Base-by-base conservation (phyloP, 2,888 invertebrate species). In the Teleogryllus oceanicus region DNA sequence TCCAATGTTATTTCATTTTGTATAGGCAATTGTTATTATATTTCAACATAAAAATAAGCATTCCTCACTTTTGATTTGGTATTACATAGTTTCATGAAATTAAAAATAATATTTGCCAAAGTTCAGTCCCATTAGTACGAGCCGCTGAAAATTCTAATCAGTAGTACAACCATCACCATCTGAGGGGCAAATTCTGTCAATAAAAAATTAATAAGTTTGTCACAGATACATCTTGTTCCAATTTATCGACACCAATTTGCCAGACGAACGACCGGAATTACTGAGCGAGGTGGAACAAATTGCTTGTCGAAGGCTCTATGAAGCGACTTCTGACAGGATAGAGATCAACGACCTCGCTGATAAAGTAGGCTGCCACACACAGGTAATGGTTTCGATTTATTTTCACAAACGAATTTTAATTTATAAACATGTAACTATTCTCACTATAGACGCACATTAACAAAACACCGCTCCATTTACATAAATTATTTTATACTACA, bases 371-470 rank as follows among this genome's bases (percentile, higher is more conserved):
- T 62, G 62, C 62, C n/a, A n/a, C 62, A 62, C n/a, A n/a, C 16
- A 62, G 16, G 62, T 62, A 62, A 62, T 62, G 62, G 62, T 62
- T 13, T n/a, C 62, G 62, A 62, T 62, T 18, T 62, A 62, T 62
- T 62, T 62, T n/a, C 62, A 62, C 62, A 18, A n/a, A 62, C 62
- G n/a, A 62, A 62, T 62, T 62, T 62, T 62, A 62, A 62, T 62
- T 62, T 62, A 62, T 62, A 62, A 62, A 62, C 62, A 62, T 62
- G 62, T 62, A 62, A 62, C 62, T 37, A n/a, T 62, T 13, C n/a
- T 62, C 62, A 18, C 62, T 62, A 62, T 62, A 62, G 62, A 13
- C 62, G 8, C n/a, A 18, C 62, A 62, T 62, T 62, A 62, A 62
- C 62, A n/a, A 62, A 62, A 18, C 62, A n/a, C n/a, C 13, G n/a